phyloP scores from a whole-genome alignment of 2,113 vertebrate genomes.

The Sturnira hondurensis region DNA sequence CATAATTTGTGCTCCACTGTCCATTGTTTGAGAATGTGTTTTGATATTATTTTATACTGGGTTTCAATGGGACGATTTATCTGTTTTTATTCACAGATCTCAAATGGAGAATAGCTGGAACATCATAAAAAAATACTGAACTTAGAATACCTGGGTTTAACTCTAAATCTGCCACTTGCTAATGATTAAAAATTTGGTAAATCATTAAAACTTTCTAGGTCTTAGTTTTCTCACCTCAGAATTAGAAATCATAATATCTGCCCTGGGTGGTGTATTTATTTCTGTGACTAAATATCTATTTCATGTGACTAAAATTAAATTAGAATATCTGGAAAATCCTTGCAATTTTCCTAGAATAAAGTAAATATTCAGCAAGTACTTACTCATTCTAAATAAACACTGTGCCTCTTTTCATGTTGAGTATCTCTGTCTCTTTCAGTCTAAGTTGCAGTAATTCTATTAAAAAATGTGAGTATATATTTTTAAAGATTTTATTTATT shows the following conservation, averaged over 20 bases:
- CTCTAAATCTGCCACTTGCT: neutral
- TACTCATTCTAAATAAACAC: neutral
- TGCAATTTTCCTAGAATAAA: neutral
- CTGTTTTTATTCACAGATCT: neutral
- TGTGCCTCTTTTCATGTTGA: neutral
- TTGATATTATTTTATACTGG: neutral
- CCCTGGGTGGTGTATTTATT: too few relatives aligned
- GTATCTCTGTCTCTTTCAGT: neutral
- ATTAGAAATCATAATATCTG: neutral
- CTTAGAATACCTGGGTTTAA: neutral
- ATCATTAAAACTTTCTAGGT: neutral
- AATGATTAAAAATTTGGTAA: neutral
- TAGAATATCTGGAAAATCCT: neutral
- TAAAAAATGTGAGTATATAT: neutral
- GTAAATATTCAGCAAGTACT: neutral
- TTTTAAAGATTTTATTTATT: too few relatives aligned
- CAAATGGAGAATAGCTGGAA: neutral
- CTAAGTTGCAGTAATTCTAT: neutral
- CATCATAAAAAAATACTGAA: neutral
- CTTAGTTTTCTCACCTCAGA: neutral
- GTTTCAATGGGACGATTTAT: neutral
- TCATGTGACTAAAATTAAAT: neutral
- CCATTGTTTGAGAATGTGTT: neutral
- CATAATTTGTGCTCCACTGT: neutral
- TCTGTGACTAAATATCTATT: neutral